Evolutionary conservation across 2,888 invertebrate genomes (phyloP).

Genomic region (Ephialtes manifestator): DNA sequence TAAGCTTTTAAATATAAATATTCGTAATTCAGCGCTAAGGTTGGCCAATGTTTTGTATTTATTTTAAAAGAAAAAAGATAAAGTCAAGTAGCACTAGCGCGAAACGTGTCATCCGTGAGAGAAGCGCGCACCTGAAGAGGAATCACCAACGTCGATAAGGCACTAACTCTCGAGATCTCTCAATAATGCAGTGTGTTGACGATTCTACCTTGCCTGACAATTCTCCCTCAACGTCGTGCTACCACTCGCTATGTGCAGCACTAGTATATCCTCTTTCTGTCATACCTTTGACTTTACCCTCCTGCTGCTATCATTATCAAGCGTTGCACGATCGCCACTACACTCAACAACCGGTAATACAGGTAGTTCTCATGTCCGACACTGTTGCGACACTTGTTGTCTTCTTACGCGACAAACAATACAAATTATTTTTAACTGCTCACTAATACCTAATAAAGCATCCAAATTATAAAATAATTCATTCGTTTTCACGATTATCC

Average conservation of each 20-base stretch:
- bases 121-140: slow-evolving; percentile 26
- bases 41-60: not conserved
- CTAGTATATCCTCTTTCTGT: slow-evolving; percentile 42
- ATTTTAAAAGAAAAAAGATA: not conserved
- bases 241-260: slow-evolving; percentile 29
- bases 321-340: slow-evolving; percentile 7
- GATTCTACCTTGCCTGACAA: slow-evolving; percentile 52
- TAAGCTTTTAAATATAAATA: not conserved
- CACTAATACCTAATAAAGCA: too few species aligned
- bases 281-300: slow-evolving; percentile 67
- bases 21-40: not conserved
- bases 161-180: slow-evolving; percentile 57
- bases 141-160: slow-evolving; percentile 54
- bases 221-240: slow-evolving; percentile 28
- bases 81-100: slow-evolving; percentile 40
- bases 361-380: slow-evolving; percentile 28
- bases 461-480: too few species aligned
- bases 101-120: slow-evolving; percentile 32
- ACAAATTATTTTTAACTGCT: not conserved
- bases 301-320: slow-evolving; percentile 36
- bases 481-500: too few species aligned
- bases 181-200: slow-evolving; percentile 67
- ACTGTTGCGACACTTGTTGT: slow-evolving; percentile 38
- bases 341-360: slow-evolving; percentile 64
- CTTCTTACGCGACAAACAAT: not conserved